Evolutionary conservation across 1,140 invertebrate genomes (phyloP).

Genomic region (Solenopsis fugax): DNA sequence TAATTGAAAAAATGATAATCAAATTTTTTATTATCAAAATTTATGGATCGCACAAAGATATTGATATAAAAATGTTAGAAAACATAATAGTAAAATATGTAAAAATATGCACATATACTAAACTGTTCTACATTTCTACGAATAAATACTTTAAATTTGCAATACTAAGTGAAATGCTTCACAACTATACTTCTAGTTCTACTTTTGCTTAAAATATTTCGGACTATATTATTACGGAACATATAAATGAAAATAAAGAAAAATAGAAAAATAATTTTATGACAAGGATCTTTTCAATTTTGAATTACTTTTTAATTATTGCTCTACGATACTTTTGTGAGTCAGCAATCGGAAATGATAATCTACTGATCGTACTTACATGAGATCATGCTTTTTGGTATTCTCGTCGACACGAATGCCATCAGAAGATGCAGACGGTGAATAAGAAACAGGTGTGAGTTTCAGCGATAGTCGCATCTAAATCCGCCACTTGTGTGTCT

Average conservation of each 20-base stretch:
- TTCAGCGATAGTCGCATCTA: background rate
- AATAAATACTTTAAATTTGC: background rate
- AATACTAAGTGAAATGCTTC: background rate
- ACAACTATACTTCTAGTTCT: background rate
- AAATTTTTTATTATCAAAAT: background rate
- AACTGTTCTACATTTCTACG: background rate
- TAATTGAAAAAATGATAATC: background rate
- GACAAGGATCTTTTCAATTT: background rate
- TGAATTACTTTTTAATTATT: slow-evolving; percentile 2
- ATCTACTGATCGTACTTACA: slow-evolving; percentile 13
- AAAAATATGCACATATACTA: background rate
- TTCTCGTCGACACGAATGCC: background rate
- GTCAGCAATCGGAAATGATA: background rate
- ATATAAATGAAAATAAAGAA: background rate
- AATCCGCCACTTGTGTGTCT: slow-evolving; percentile 29
- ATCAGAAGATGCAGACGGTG: background rate
- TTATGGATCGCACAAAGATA: background rate
- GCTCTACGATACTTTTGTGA: background rate
- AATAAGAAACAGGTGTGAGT: slow-evolving; percentile 28
- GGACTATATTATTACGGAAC: background rate
- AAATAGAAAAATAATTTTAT: background rate
- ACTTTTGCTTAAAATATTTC: background rate
- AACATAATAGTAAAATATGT: background rate
- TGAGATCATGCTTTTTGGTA: background rate
- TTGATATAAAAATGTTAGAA: background rate